These are phyloP conservation scores for Macropus fuliginosus DNA, from an alignment of 2,797 vertebrate genomes.

Conservation along the genomic window DNA sequence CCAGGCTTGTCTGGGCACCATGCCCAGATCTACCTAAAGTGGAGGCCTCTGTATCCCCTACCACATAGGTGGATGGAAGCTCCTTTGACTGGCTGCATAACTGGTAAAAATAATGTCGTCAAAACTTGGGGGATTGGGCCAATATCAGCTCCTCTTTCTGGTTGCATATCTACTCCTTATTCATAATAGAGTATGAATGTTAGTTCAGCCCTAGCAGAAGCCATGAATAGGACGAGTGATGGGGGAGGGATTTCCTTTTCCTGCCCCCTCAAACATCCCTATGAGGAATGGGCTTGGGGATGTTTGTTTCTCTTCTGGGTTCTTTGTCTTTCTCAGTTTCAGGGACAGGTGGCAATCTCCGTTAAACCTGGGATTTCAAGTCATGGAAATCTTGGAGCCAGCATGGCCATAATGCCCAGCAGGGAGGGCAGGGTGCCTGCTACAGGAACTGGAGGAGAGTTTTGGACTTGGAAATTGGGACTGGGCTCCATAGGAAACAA, in stretches of 20 bases:
- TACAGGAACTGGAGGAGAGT: not conserved
- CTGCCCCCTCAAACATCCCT: not conserved
- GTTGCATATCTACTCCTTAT: not conserved
- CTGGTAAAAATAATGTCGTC: not conserved
- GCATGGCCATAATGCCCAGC: not conserved
- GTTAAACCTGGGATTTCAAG: not conserved
- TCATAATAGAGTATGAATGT: not conserved
- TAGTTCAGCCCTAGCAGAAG: not conserved
- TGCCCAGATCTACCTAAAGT: not conserved
- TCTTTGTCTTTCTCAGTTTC: not conserved
- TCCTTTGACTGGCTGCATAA: not conserved
- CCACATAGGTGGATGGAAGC: not conserved
- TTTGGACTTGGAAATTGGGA: not conserved
- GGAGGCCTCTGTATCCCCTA: not conserved
- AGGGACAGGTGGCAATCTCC: not conserved
- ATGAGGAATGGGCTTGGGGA: not conserved
- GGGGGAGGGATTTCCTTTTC: not conserved
- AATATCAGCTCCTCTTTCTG: not conserved
- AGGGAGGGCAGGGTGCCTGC: not conserved
- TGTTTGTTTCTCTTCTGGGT: not conserved
- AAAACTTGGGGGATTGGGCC: not conserved
- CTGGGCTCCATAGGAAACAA: not conserved
- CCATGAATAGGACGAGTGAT: not conserved
- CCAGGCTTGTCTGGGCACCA: not conserved
- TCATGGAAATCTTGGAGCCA: not conserved